phyloP scores from a whole-genome alignment of 2,888 invertebrate genomes.

The Drosophila fulvimacula region DNA sequence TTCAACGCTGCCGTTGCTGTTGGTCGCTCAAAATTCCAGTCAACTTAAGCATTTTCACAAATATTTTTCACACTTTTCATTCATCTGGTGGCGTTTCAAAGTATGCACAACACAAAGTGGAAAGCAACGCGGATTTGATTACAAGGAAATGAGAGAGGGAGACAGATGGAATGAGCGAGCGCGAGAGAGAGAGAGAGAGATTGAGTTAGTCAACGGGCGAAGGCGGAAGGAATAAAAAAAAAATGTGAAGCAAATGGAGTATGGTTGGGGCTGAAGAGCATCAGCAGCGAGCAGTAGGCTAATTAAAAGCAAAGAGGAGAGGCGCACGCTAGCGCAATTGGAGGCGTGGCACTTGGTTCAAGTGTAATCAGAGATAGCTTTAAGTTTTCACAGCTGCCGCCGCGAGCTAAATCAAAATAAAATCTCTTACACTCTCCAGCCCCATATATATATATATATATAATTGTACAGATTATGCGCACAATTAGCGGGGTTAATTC shows the following conservation, averaged over 20 bases:
- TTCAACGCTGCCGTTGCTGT: conserved; percentile 23
- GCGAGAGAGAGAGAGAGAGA: not conserved
- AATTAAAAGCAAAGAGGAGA: conserved; percentile 73
- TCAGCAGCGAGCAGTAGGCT: conserved; percentile 44
- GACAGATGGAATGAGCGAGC: conserved; percentile 1
- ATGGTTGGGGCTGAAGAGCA: not conserved
- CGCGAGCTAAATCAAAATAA: not conserved
- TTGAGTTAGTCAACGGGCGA: conserved; percentile 4
- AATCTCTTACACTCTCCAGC: not conserved
- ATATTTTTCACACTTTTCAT: conserved; percentile 69
- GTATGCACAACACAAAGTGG: conserved; percentile 67
- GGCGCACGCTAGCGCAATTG: conserved; percentile 9
- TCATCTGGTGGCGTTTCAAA: conserved; percentile 43
- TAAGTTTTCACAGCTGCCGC: conserved; percentile 32
- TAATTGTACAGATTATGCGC: conserved; percentile 4
- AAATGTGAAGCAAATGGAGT: not conserved
- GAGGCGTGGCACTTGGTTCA: conserved; percentile 47
- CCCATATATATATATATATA: not conserved
- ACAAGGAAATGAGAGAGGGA: conserved; percentile 45
- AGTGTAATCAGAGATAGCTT: conserved; percentile 70
- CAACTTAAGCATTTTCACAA: conserved; percentile 71
- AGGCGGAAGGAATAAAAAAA: conserved; percentile 6
- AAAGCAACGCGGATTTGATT: conserved; percentile 73
- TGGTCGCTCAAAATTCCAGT: conserved; percentile 38
- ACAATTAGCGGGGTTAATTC: conserved; percentile 13